Conservation (phyloP, 53 echinoderm and acorn worm species). For the Apostichopus leukothele region DNA sequence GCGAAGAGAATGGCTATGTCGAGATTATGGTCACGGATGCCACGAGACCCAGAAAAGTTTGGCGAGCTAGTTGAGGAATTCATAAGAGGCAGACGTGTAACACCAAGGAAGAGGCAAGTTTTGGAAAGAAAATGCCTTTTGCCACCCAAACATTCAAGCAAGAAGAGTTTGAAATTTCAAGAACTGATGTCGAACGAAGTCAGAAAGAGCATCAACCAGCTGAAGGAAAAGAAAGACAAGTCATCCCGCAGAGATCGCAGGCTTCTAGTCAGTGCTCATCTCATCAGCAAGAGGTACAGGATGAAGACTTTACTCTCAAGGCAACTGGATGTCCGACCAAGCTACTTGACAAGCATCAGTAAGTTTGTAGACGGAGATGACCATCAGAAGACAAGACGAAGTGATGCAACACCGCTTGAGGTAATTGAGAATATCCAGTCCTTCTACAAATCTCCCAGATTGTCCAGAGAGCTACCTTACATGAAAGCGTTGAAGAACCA, state of each 20-base stretch:
- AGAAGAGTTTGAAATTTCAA: conserved; percentile 8
- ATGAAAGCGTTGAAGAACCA: conserved; percentile 40
- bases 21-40: neutral
- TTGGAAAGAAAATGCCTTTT: neutral
- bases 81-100: neutral
- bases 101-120: conserved; percentile 29
- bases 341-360: conserved; percentile 26
- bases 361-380: conserved; percentile 3
- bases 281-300: conserved; percentile 36
- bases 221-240: conserved; percentile 28
- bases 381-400: neutral
- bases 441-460: conserved; percentile 21
- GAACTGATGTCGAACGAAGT: conserved; percentile 20
- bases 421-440: conserved; percentile 38
- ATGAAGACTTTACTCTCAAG: conserved; percentile 24
- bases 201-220: conserved; percentile 8
- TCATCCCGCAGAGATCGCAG: conserved; percentile 40
- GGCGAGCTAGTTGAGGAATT: conserved; percentile 30
- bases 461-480: conserved; percentile 36
- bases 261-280: conserved; percentile 35
- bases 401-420: conserved; percentile 33
- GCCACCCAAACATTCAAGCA: neutral
- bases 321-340: conserved; percentile 45
- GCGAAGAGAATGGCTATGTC: conserved; percentile 28
- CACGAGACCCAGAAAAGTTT: conserved; percentile 36